These are phyloP conservation scores for Epinotia brunnichana DNA, from an alignment of 2,888 invertebrate genomes.

Conservation along the genomic window DNA sequence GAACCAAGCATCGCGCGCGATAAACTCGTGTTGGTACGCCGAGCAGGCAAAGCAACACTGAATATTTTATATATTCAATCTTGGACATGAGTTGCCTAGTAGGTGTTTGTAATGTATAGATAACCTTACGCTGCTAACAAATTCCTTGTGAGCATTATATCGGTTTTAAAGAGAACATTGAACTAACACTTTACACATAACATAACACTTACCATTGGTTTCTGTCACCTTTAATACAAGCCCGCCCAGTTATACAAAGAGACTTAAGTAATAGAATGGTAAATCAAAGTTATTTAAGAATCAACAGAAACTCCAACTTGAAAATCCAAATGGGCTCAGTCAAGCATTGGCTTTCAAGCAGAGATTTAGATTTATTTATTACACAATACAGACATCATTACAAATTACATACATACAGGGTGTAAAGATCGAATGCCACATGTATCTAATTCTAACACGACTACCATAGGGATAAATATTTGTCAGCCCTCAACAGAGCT, in stretches of 20 bases:
- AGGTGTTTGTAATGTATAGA: conserved; percentile 22
- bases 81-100: conserved; percentile 42
- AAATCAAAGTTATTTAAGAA: neutral
- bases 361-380: too few species aligned
- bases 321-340: too few species aligned
- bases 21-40: conserved; percentile 54
- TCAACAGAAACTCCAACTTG: neutral
- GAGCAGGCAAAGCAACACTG: conserved; percentile 47
- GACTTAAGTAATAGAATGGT: too few species aligned
- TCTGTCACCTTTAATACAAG: neutral
- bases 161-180: neutral
- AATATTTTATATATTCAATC: conserved; percentile 51
- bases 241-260: too few species aligned
- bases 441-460: neutral
- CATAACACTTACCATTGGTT: neutral
- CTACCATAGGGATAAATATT: too few species aligned
- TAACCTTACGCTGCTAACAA: conserved; percentile 7
- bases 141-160: neutral
- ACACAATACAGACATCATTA: too few species aligned
- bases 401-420: neutral
- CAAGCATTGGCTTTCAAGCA: neutral
- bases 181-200: too few species aligned
- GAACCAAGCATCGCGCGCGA: conserved; percentile 60
- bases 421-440: neutral
- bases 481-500: too few species aligned